Conservation (phyloP, 2,797 vertebrate species). For the Ciconia nigra region DNA sequence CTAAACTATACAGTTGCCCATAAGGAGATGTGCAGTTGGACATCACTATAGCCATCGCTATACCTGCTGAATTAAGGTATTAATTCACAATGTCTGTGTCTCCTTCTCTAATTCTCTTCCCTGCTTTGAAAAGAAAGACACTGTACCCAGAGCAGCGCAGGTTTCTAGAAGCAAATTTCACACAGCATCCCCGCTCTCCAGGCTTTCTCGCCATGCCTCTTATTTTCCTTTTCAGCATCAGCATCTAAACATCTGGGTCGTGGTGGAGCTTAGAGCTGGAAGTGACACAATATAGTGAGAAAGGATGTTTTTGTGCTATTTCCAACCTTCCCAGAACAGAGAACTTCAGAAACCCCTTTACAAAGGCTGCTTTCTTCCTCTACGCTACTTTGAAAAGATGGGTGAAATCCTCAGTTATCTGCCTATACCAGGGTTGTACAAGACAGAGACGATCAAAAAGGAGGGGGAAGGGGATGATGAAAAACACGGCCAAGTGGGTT, state of each 20-base stretch:
- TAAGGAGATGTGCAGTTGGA: neutral
- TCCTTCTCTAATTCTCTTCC: neutral
- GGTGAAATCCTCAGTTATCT: slow-evolving; percentile 20
- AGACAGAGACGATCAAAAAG: slow-evolving; percentile 23
- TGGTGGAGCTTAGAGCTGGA: slow-evolving; percentile 31
- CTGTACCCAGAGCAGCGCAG: neutral
- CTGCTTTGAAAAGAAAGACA: fast-evolving
- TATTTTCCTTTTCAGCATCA: slow-evolving; percentile 29
- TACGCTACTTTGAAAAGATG: neutral
- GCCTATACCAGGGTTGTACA: neutral
- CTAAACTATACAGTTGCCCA: fast-evolving
- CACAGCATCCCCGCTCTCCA: neutral
- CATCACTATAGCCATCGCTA: neutral
- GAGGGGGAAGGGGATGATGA: neutral
- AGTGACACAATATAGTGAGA: slow-evolving; percentile 18
- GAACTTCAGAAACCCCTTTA: slow-evolving; percentile 22
- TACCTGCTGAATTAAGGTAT: neutral
- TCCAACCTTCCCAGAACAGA: slow-evolving; percentile 48
- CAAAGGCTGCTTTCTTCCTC: slow-evolving; percentile 51
- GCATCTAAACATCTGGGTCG: slow-evolving; percentile 45
- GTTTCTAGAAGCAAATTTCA: neutral
- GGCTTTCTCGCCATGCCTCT: neutral
- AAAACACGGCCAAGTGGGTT: neutral
- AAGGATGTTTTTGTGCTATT: slow-evolving; percentile 58
- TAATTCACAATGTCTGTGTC: neutral